A percentile compares a stretch with the other conserved stretches of the same genome.
phyloP scores from a whole-genome alignment of 2,113 vertebrate genomes.

The Scatophagus argus region DNA sequence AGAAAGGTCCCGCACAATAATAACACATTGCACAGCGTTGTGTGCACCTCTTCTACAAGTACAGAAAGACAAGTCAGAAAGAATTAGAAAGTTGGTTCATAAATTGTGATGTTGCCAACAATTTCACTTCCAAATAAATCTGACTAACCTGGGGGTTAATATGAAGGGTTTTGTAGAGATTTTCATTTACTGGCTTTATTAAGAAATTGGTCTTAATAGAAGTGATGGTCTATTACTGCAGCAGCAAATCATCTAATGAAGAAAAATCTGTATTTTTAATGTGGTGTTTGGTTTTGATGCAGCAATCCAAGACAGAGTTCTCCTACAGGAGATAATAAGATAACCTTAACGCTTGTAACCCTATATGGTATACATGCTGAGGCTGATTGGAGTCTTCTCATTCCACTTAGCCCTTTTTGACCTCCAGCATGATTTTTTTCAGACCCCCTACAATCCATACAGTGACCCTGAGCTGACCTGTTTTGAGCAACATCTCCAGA shows the following conservation, averaged over 20 bases:
- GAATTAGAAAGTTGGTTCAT: no score
- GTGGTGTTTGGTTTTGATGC: no score
- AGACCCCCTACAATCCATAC: conserved; percentile 82
- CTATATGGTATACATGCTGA: neutral
- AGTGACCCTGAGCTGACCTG: conserved; percentile 90
- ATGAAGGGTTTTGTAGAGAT: neutral
- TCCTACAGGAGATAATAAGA: neutral
- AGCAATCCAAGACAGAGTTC: neutral
- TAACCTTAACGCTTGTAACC: neutral
- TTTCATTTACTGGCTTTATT: neutral
- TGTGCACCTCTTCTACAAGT: no score
- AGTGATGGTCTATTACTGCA: neutral
- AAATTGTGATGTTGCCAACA: no score
- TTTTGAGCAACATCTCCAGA: conserved; percentile 92
- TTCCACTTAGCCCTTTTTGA: conserved; percentile 27
- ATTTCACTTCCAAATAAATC: no score
- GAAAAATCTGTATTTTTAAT: no score
- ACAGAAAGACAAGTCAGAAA: no score
- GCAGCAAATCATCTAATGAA: neutral
- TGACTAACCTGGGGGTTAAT: no score
- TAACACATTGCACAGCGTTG: no score
- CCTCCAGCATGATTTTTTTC: conserved; percentile 57
- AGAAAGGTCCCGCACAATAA: no score
- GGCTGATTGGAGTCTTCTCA: conserved; percentile 27
- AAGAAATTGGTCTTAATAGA: neutral